Conservation (phyloP, 2,113 vertebrate genomes). For the Noturus placidus region DNA sequence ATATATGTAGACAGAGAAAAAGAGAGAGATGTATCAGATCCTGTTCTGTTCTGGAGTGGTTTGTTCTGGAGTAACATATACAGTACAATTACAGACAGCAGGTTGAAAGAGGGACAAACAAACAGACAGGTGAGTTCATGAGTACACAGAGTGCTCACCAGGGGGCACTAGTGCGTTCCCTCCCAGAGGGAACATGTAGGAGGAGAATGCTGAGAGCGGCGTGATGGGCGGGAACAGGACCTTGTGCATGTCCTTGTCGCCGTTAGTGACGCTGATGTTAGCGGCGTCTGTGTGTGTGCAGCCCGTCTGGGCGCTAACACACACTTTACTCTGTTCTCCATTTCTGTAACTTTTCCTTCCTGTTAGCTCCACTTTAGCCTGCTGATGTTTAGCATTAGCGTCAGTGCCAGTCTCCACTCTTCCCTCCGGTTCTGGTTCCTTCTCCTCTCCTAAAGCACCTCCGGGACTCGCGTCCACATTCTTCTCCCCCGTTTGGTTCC, state of each 20-base stretch:
- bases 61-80: background rate
- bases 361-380: conserved; percentile 72
- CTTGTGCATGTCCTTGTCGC: conserved; percentile 81
- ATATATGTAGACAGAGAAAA: too few species aligned
- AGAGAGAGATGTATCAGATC: background rate
- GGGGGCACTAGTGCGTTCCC: conserved; percentile 69
- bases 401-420: conserved; percentile 77
- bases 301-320: conserved; percentile 66
- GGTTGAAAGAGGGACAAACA: too few species aligned
- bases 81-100: too few species aligned
- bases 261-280: conserved; percentile 52
- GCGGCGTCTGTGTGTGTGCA: conserved; percentile 53
- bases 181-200: conserved; percentile 77
- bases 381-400: conserved; percentile 54
- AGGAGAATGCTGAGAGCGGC: conserved; percentile 73
- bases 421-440: conserved; percentile 74
- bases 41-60: background rate
- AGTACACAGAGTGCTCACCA: background rate
- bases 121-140: background rate
- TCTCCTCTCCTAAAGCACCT: conserved; percentile 75
- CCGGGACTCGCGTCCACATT: conserved; percentile 66
- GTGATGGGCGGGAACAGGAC: conserved; percentile 74
- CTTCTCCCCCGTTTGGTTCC: conserved; percentile 76
- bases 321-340: conserved; percentile 71
- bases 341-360: conserved; percentile 74